Percentiles rank a stretch among this genome's conserved stretches.
These are phyloP conservation scores for Meloidogyne hapla DNA, from an alignment of 1,140 invertebrate species.

Conservation along the genomic window DNA sequence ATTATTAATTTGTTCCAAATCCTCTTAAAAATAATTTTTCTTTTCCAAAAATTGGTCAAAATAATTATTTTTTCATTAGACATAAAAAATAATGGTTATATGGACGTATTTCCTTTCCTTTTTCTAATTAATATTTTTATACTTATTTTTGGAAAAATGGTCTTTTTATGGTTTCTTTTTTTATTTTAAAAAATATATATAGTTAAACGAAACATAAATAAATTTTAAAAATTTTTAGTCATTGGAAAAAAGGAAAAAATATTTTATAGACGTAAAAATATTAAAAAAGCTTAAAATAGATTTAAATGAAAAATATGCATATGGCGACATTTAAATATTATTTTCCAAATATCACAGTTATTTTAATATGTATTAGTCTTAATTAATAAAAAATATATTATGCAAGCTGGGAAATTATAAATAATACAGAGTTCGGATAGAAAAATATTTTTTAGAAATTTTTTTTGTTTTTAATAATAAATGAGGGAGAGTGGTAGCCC, in stretches of 20 bases:
- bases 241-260: no score
- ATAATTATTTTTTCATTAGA: conserved; percentile 7
- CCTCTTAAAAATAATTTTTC: background rate
- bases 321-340: no score
- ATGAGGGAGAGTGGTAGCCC: no score
- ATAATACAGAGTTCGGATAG: no score
- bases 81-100: background rate
- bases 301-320: background rate
- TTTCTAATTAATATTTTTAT: background rate
- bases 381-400: no score
- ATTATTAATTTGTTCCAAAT: background rate
- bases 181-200: background rate
- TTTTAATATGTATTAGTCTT: no score
- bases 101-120: background rate
- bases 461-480: no score
- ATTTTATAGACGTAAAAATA: background rate
- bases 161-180: background rate
- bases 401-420: no score
- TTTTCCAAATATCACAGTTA: no score
- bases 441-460: no score
- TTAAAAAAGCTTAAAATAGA: background rate
- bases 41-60: background rate
- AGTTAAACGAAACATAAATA: background rate
- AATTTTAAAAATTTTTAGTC: no score
- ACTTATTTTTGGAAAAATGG: background rate